phyloP scores from a whole-genome alignment of 2,113 vertebrate species.

The Pycnonotus jocosus region DNA sequence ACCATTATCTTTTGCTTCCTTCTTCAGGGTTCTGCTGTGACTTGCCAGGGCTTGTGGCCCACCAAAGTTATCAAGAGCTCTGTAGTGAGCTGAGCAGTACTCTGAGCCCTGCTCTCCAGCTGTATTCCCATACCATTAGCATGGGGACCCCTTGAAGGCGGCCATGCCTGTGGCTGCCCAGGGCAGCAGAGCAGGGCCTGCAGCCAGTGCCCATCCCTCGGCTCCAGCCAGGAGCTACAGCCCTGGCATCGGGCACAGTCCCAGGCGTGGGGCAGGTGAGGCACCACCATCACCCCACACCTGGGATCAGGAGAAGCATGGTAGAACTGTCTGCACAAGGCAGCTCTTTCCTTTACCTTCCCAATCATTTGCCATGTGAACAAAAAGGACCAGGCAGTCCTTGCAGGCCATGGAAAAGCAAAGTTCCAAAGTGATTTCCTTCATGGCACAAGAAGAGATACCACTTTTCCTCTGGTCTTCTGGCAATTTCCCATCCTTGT shows the following conservation, averaged over 20 bases:
- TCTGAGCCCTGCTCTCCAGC: neutral
- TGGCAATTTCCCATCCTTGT: neutral
- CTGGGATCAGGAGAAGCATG: rapidly evolving
- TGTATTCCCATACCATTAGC: neutral
- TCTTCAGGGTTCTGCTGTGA: neutral
- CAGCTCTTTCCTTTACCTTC: neutral
- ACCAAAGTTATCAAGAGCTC: neutral
- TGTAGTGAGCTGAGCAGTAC: neutral
- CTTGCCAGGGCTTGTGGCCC: neutral
- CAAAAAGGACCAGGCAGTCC: neutral
- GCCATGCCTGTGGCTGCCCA: neutral
- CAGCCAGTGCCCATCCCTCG: rapidly evolving
- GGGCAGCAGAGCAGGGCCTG: neutral
- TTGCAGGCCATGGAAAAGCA: neutral
- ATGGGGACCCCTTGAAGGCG: neutral
- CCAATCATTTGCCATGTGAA: neutral
- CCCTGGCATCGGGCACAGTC: neutral
- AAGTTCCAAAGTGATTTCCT: neutral
- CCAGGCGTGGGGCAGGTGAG: rapidly evolving
- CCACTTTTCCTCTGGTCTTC: neutral
- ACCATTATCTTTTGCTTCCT: neutral
- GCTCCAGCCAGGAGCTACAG: neutral
- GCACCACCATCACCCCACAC: rapidly evolving
- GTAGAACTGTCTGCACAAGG: neutral
- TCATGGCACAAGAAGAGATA: neutral